phyloP scores from a whole-genome alignment of 2,113 vertebrate species.

The Labrus mixtus region DNA sequence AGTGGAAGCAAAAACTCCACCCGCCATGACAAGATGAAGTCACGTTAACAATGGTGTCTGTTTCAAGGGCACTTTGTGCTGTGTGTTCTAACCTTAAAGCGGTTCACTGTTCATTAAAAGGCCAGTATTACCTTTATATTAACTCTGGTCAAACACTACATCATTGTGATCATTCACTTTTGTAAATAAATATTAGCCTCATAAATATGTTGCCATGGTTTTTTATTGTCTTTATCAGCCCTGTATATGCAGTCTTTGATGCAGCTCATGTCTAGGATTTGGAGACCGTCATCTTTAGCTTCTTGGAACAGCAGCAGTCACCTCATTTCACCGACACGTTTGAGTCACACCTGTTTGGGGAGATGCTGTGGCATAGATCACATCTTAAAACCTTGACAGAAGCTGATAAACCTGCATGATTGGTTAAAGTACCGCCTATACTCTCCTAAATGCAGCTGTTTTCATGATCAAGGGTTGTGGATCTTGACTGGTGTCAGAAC shows the following conservation, averaged over 20 bases:
- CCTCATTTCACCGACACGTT: fast-evolving
- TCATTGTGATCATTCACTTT: constrained; percentile 63
- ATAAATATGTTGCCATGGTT: background rate
- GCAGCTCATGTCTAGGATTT: background rate
- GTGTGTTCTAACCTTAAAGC: background rate
- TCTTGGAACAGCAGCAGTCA: background rate
- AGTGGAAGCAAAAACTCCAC: constrained; percentile 10
- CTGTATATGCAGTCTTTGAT: background rate
- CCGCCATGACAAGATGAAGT: constrained; percentile 3
- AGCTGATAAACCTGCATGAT: constrained; percentile 13
- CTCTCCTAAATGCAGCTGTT: background rate
- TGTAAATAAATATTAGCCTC: constrained; percentile 63
- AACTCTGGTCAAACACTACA: constrained; percentile 73
- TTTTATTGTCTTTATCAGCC: background rate
- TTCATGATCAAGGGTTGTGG: background rate
- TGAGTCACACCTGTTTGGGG: background rate
- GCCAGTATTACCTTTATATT: constrained; percentile 62
- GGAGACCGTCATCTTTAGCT: background rate
- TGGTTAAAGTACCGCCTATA: background rate
- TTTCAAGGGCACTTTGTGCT: too few relatives aligned
- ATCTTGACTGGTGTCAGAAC: background rate
- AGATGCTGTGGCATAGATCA: background rate
- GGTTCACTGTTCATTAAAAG: constrained; percentile 31
- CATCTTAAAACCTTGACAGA: background rate
- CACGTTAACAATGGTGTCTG: background rate